These are phyloP conservation scores for Patella caerulea DNA, from an alignment of 2,888 invertebrate genomes.

Conservation along the genomic window DNA sequence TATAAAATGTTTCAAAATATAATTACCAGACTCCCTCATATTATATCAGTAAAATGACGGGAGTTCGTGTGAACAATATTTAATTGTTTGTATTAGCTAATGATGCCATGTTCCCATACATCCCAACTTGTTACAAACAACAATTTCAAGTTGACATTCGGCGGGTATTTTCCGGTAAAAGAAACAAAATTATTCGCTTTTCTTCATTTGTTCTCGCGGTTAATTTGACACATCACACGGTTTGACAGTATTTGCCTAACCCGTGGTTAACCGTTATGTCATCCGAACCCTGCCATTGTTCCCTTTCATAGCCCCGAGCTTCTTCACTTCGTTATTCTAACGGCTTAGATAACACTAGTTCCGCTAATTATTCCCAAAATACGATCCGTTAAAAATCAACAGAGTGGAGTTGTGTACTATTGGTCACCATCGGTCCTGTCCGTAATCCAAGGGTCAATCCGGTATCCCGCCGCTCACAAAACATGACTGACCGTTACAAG, in stretches of 20 bases:
- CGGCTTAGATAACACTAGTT: neutral
- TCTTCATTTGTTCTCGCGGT: neutral
- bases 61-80: too few relatives aligned
- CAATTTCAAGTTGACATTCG: too few relatives aligned
- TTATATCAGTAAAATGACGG: too few relatives aligned
- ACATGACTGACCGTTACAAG: conserved; percentile 4
- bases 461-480: conserved; percentile 9
- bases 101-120: too few relatives aligned
- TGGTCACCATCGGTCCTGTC: neutral
- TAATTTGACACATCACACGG: neutral
- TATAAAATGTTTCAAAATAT: too few relatives aligned
- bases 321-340: neutral
- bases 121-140: too few relatives aligned
- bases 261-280: conserved; percentile 1
- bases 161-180: too few relatives aligned
- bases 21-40: too few relatives aligned
- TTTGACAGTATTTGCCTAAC: conserved; percentile 4
- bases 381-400: conserved; percentile 8
- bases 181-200: too few relatives aligned
- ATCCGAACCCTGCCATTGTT: neutral
- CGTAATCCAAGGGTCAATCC: neutral
- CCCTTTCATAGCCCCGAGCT: neutral
- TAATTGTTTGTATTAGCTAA: too few relatives aligned
- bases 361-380: neutral
- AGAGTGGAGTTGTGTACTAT: neutral